Evolutionary conservation across 2,797 vertebrate genomes (phyloP).

Genomic region (Prionace glauca): DNA sequence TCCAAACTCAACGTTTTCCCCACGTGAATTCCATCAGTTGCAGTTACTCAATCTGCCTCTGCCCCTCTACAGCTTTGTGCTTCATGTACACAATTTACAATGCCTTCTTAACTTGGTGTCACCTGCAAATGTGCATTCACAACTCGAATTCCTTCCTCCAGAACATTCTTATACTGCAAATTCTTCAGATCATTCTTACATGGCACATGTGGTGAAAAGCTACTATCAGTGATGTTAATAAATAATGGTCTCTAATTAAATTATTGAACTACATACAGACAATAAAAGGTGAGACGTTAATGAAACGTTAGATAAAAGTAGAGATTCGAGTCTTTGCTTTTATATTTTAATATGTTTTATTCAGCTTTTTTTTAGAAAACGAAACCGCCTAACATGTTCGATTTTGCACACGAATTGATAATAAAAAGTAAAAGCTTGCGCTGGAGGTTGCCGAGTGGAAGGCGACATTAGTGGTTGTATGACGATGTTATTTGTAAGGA

Average conservation of each 20-base stretch:
- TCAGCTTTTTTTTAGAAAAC: neutral
- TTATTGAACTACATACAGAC: neutral
- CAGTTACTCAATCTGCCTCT: neutral
- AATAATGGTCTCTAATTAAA: neutral
- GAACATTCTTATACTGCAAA: neutral
- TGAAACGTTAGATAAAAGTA: neutral
- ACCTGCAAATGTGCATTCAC: neutral
- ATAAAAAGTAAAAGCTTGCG: neutral
- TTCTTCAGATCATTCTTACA: no score
- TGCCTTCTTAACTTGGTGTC: neutral
- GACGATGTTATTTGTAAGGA: neutral
- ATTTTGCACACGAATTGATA: neutral
- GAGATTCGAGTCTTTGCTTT: neutral
- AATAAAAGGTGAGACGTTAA: neutral
- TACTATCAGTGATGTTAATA: neutral
- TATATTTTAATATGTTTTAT: neutral
- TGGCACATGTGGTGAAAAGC: neutral
- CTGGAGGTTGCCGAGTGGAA: neutral
- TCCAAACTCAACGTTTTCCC: no score
- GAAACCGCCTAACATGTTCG: neutral
- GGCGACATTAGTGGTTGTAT: neutral
- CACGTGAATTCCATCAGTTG: neutral
- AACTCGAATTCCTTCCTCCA: neutral
- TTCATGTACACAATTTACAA: neutral
- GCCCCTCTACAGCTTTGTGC: neutral